phyloP scores from a whole-genome alignment of 1,140 invertebrate genomes.

The Cydia splendana region DNA sequence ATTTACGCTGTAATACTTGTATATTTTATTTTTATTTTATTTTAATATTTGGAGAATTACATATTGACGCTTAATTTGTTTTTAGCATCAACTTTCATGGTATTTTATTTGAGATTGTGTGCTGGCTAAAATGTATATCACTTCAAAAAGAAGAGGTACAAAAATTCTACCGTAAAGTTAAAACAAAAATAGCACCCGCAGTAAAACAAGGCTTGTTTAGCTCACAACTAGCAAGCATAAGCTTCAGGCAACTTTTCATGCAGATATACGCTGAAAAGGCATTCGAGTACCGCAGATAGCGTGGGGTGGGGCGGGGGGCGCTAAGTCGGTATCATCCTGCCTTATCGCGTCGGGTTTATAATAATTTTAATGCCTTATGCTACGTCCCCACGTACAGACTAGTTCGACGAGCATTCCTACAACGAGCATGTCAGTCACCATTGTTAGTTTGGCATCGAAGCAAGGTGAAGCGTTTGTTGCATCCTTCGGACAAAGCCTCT shows the following conservation, averaged over 20 bases:
- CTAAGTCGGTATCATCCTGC: conserved; percentile 74
- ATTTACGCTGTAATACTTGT: background rate
- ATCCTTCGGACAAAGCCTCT: too few species aligned
- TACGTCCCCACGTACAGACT: background rate
- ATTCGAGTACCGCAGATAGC: conserved; percentile 67
- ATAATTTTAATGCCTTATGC: conserved; percentile 75
- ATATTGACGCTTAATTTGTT: too few species aligned
- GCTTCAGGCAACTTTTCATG: conserved; percentile 62
- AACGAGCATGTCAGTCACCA: background rate
- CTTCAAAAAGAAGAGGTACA: too few species aligned
- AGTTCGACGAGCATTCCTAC: background rate
- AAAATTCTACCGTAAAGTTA: background rate
- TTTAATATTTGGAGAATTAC: too few species aligned
- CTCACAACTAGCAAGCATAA: conserved; percentile 41
- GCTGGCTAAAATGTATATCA: too few species aligned
- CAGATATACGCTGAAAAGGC: conserved; percentile 71
- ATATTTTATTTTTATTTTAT: too few species aligned
- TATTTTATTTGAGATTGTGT: too few species aligned
- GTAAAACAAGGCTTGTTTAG: conserved; percentile 21
- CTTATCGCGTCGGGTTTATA: conserved; percentile 74
- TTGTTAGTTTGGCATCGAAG: too few species aligned
- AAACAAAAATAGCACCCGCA: background rate
- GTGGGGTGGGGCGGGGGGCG: conserved; percentile 51
- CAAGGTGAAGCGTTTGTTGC: too few species aligned
- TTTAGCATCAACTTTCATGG: too few species aligned